Evolutionary conservation across 2,888 invertebrate species (phyloP), one percentile per base, ranked within the genome.

Genomic region (Microctonus brassicae): DNA sequence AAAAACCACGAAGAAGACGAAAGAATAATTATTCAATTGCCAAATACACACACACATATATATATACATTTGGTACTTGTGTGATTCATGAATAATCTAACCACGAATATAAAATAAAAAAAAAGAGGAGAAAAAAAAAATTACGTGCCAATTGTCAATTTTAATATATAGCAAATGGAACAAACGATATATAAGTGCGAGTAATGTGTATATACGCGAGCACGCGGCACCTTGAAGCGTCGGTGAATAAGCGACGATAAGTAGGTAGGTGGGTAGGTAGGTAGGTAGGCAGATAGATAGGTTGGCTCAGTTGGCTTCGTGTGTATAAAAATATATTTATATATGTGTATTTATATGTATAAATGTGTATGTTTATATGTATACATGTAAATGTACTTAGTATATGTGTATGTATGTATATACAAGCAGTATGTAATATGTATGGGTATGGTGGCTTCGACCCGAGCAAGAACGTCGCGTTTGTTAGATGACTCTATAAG

Each of bases 241-340:
- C 64, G 64, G 80, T 80, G 82, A 81, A 85, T 83, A 83, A 83
- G 82, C 81, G 83, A 82, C 82, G 85, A 84, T 85, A 86, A 84
- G 85, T 85, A 85, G 84, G 85, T 86, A 85, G 86, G 86, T 86
- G 83, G 86, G 84, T 85, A 85, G 86, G 84, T 84, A 83, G 84
- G 84, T 84, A 85, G 81, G 79, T 77, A 76, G 75, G 73, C 73
- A 73, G 82, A 79, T 62, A 67, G 67, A 62, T 63, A 73, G 57
- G 55, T 39, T 66, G 57, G 34, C n/a, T 57, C 39, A 57, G 22
- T n/a, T 52, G 39, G 55, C 70, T 64, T 58, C 65, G 53, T 60
- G 9, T 57, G 17, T 13, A 26, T 33, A 47, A 24, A 34, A 24
- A 34, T 7, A 62, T 42, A 42, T 20, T 24, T 29, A 24, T 22